phyloP scores from a whole-genome alignment of 2,113 vertebrate species.

The Clupea harengus region DNA sequence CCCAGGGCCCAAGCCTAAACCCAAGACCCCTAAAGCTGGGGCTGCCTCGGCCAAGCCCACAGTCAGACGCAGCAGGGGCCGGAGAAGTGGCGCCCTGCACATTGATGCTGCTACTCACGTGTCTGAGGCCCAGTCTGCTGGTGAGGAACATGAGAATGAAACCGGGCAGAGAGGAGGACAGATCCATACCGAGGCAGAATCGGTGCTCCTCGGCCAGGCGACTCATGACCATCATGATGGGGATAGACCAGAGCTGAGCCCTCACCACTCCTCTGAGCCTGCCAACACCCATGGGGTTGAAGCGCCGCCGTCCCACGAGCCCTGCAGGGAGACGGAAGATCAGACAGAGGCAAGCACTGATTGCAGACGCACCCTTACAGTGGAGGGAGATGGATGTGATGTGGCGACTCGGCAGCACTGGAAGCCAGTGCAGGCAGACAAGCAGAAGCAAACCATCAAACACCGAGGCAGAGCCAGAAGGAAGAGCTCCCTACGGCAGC shows the following conservation, averaged over 20 bases:
- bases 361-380: neutral
- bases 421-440: neutral
- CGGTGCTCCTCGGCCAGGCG: neutral
- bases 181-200: neutral
- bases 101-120: neutral
- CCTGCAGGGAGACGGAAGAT: neutral
- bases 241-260: neutral
- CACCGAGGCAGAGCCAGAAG: neutral
- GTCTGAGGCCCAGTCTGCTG: neutral
- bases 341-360: neutral
- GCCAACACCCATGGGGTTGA: neutral
- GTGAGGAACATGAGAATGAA: neutral
- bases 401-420: neutral
- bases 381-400: neutral
- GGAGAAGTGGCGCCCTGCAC: constrained; percentile 17
- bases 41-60: neutral
- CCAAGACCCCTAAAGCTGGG: neutral
- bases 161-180: neutral
- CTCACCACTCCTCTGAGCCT: neutral
- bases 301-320: neutral
- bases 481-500: neutral
- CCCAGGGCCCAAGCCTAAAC: neutral
- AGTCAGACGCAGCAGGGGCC: neutral
- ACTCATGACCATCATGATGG: neutral
- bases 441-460: neutral